Percentiles rank a stretch among this genome's conserved stretches.
phyloP scores from a whole-genome alignment of 2,888 invertebrate species.

The Amblyteles armatorius region DNA sequence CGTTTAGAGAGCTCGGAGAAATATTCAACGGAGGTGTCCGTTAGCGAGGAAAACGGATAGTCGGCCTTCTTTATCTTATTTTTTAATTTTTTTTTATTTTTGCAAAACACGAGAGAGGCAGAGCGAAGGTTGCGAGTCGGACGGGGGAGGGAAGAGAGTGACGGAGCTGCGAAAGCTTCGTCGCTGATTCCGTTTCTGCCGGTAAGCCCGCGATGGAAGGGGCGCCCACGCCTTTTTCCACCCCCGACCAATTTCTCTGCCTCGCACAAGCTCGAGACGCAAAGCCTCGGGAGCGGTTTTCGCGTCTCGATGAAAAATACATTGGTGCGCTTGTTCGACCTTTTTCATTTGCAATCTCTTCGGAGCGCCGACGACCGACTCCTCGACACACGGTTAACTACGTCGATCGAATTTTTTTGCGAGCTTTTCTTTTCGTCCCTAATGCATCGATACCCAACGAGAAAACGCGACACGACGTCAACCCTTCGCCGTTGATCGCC shows the following conservation, averaged over 20 bases:
- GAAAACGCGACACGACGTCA: neutral
- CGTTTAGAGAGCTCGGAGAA: constrained; percentile 35
- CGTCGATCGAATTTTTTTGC: constrained; percentile 12
- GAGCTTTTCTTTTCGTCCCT: neutral
- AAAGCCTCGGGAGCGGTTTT: constrained; percentile 29
- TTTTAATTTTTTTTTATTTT: neutral
- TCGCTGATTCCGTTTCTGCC: constrained; percentile 16
- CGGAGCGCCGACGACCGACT: constrained; percentile 4
- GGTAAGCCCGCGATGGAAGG: constrained; percentile 16
- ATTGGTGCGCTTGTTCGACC: constrained; percentile 12
- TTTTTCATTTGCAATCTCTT: constrained; percentile 13
- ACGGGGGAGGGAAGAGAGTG: neutral
- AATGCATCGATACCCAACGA: neutral
- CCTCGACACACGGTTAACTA: constrained; percentile 1
- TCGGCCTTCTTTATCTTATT: constrained; percentile 17
- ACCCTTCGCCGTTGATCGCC: neutral
- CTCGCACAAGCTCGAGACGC: constrained; percentile 15
- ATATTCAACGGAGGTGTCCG: constrained; percentile 62
- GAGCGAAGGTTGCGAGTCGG: neutral
- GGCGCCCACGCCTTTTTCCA: constrained; percentile 44
- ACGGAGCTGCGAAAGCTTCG: constrained; percentile 33
- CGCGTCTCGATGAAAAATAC: constrained; percentile 23
- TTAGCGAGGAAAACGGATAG: constrained; percentile 58
- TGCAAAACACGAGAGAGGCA: neutral
- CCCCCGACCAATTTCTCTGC: neutral